phyloP scores from a whole-genome alignment of 1,140 invertebrate species.

The Cepaea nemoralis region DNA sequence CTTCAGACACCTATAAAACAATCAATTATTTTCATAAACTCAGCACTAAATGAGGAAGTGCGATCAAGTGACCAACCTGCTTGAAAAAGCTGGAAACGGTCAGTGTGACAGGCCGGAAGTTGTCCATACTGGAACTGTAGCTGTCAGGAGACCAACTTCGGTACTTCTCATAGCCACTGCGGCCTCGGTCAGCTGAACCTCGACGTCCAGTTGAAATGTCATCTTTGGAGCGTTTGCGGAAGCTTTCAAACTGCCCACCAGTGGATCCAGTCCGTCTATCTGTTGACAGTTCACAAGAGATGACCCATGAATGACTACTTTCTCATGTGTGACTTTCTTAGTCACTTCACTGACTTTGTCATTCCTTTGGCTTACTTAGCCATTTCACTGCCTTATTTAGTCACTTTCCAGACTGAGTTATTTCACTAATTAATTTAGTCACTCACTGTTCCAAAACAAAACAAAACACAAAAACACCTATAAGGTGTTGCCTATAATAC shows the following conservation, averaged over 20 bases:
- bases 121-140: conserved; percentile 79
- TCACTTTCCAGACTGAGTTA: no score
- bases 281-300: conserved; percentile 6
- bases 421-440: no score
- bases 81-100: conserved; percentile 87
- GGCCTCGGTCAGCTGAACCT: conserved; percentile 83
- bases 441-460: no score
- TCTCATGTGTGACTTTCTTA: no score
- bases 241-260: conserved; percentile 64
- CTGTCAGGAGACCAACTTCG: conserved; percentile 87
- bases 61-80: conserved; percentile 72
- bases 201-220: conserved; percentile 82
- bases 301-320: background rate
- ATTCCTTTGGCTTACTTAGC: no score
- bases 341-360: no score
- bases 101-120: conserved; percentile 89
- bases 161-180: conserved; percentile 76
- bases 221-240: conserved; percentile 70
- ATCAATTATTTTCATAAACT: no score
- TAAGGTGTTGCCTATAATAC: no score
- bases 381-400: no score
- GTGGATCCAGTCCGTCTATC: conserved; percentile 58
- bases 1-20: no score
- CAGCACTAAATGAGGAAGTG: no score
- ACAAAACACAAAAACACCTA: no score